Conservation (phyloP, 2,888 invertebrate genomes). For the Drosophila meridionalis region DNA sequence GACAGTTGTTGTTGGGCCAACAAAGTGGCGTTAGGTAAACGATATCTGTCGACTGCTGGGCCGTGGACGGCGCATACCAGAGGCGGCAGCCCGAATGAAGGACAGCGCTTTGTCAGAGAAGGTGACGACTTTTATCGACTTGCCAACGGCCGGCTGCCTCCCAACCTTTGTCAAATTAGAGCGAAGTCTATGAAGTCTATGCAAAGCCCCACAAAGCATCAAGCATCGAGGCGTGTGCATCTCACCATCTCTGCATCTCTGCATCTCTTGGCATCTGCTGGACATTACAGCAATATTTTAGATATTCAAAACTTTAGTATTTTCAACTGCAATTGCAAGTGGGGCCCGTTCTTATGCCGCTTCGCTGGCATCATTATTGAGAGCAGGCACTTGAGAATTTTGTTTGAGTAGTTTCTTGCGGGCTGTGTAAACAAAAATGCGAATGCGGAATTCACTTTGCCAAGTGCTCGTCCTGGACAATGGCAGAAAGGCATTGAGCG, state of each 20-base stretch:
- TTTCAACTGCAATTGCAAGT: conserved; percentile 59
- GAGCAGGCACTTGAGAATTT: conserved; percentile 55
- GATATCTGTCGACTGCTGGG: conserved; percentile 11
- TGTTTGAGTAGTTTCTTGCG: conserved; percentile 56
- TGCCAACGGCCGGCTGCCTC: conserved; percentile 35
- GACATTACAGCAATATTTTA: neutral
- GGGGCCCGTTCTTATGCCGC: conserved; percentile 21
- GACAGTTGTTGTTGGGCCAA: conserved; percentile 17
- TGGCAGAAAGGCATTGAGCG: conserved; percentile 61
- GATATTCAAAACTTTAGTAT: conserved; percentile 21
- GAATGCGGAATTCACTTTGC: conserved; percentile 26
- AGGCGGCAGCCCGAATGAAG: conserved; percentile 1
- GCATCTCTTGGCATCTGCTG: neutral
- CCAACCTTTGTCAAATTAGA: conserved; percentile 51
- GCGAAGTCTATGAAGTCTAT: conserved; percentile 17
- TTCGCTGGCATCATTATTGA: conserved; percentile 59
- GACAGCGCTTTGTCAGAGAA: conserved; percentile 26
- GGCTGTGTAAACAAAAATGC: conserved; percentile 34
- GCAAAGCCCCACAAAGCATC: conserved; percentile 2
- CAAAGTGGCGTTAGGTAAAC: conserved; percentile 27
- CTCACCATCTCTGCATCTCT: neutral
- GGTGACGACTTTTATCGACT: conserved; percentile 57
- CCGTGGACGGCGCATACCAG: conserved; percentile 8
- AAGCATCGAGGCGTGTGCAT: conserved; percentile 24
- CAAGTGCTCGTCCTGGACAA: conserved; percentile 48